phyloP scores from a whole-genome alignment of 2,888 invertebrate genomes.

The Lycophotia porphyrea region DNA sequence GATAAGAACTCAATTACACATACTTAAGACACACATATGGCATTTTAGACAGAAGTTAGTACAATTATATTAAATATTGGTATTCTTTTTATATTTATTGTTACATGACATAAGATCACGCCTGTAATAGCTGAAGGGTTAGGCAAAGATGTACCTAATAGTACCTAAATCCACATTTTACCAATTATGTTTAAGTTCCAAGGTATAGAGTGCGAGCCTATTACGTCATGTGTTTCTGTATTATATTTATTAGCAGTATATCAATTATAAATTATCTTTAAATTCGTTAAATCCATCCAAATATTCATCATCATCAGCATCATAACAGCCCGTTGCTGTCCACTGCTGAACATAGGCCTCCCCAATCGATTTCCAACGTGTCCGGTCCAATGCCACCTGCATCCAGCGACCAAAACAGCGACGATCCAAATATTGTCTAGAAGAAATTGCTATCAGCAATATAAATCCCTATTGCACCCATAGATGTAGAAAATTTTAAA shows the following conservation, averaged over 20 bases:
- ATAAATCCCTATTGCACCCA: background rate
- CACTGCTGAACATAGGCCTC: too few species aligned
- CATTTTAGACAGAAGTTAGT: constrained; percentile 7
- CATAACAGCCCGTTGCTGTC: too few species aligned
- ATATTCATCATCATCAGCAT: too few species aligned
- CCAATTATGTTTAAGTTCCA: background rate
- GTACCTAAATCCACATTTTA: background rate
- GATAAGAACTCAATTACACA: constrained; percentile 31
- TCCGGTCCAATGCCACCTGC: too few species aligned
- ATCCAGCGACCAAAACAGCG: too few species aligned
- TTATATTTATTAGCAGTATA: background rate
- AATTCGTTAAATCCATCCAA: background rate
- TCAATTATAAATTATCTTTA: background rate
- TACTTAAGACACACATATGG: background rate
- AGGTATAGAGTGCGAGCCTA: background rate
- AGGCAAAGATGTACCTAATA: background rate
- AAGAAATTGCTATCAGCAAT: background rate
- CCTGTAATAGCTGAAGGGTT: background rate
- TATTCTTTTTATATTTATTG: background rate
- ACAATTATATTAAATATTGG: background rate
- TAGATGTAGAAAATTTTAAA: background rate
- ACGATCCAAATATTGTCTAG: too few species aligned
- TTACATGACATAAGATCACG: background rate
- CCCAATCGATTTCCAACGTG: too few species aligned
- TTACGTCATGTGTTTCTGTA: background rate